Evolutionary conservation across 2,113 vertebrate species (phyloP).

Genomic region (Psittacus erithacus): DNA sequence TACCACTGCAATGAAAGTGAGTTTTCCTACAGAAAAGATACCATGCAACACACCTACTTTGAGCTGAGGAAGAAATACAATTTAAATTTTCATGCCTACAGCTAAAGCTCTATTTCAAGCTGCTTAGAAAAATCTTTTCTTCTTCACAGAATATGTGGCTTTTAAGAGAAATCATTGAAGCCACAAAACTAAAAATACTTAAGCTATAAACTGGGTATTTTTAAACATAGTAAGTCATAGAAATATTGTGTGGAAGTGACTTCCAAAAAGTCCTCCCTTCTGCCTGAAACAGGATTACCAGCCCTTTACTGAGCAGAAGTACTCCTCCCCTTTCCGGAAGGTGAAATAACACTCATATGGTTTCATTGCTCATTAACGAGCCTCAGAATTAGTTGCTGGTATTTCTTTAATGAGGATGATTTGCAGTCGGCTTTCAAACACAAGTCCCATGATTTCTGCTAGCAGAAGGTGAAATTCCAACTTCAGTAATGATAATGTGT

Average conservation of each 20-base stretch:
- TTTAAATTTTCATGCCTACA: not conserved
- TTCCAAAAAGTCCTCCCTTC: not conserved
- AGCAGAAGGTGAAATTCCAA: constrained; percentile 51
- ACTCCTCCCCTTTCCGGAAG: not conserved
- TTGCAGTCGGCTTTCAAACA: not conserved
- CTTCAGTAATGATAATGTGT: constrained; percentile 24
- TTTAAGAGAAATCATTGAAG: not conserved
- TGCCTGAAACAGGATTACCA: not conserved
- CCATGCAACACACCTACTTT: not conserved
- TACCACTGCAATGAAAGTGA: not conserved
- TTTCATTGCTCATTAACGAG: not conserved
- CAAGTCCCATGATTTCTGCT: constrained; percentile 33
- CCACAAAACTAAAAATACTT: constrained; percentile 7
- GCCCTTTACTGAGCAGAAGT: not conserved
- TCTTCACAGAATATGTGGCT: not conserved
- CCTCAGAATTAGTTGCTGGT: not conserved
- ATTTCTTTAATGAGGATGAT: constrained; percentile 5
- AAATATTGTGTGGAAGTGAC: not conserved
- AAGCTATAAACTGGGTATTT: not conserved
- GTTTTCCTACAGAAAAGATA: not conserved
- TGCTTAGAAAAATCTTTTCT: not conserved
- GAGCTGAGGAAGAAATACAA: not conserved
- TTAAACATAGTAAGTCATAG: not conserved
- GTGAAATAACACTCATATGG: not conserved
- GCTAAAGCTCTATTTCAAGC: not conserved